phyloP scores from a whole-genome alignment of 2,888 invertebrate genomes.

The Acanthosoma haemorrhoidale region DNA sequence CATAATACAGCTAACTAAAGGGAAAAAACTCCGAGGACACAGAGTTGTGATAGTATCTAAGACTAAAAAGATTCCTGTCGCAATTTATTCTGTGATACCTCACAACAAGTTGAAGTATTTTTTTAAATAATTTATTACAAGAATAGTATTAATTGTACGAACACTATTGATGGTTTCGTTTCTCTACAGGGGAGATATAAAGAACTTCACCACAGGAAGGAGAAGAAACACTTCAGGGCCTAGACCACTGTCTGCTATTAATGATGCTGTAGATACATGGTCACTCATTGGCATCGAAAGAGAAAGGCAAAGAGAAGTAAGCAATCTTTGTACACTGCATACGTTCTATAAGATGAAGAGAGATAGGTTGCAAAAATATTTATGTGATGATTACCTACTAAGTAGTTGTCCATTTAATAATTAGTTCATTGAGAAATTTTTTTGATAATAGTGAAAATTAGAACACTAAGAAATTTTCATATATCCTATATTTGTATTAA shows the following conservation, averaged over 20 bases:
- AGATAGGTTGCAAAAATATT: too few relatives aligned
- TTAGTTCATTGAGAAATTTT: too few relatives aligned
- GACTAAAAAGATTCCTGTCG: slow-evolving; percentile 70
- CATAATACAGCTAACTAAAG: slow-evolving; percentile 53
- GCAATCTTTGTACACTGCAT: too few relatives aligned
- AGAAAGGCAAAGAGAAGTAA: slow-evolving; percentile 61
- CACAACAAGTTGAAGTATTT: slow-evolving; percentile 39
- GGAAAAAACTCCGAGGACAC: slow-evolving; percentile 69
- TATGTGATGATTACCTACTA: too few relatives aligned
- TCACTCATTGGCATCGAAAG: slow-evolving; percentile 76
- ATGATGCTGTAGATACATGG: slow-evolving; percentile 79
- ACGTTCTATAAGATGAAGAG: too few relatives aligned
- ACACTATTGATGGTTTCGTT: too few relatives aligned
- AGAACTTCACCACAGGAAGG: slow-evolving; percentile 63
- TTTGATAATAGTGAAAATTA: too few relatives aligned
- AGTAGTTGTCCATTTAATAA: too few relatives aligned
- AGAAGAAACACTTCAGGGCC: slow-evolving; percentile 76
- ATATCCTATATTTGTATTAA: too few relatives aligned
- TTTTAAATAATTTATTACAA: not conserved
- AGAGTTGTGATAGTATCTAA: slow-evolving; percentile 71
- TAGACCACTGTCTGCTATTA: slow-evolving; percentile 74
- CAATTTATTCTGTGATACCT: slow-evolving; percentile 81
- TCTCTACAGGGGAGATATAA: slow-evolving; percentile 58
- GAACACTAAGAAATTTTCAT: too few relatives aligned
- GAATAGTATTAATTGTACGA: not conserved